These are phyloP conservation scores for Parelbella ahira DNA, from an alignment of 2,888 invertebrate species.

Conservation along the genomic window DNA sequence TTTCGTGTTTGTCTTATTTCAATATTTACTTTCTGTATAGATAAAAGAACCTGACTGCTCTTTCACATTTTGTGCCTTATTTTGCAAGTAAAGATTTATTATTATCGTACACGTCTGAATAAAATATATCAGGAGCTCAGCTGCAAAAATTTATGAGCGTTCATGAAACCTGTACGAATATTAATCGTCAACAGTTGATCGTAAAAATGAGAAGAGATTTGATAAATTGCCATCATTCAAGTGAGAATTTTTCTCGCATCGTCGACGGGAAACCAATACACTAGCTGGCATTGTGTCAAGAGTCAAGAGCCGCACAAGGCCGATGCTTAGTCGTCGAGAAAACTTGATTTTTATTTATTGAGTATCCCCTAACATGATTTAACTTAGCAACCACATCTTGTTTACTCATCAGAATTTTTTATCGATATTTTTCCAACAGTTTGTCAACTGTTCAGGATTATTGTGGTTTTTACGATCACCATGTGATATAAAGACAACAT, in stretches of 20 bases:
- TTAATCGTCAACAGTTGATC: neutral
- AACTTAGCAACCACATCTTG: constrained; percentile 22
- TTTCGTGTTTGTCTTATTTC: too few species aligned
- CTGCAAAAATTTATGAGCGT: too few species aligned
- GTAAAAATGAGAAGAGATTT: constrained; percentile 9
- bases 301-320: constrained; percentile 25
- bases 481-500: neutral
- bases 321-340: constrained; percentile 24
- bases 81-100: too few species aligned
- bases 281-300: constrained; percentile 29
- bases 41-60: too few species aligned
- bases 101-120: too few species aligned
- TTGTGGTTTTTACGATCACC: neutral
- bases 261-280: constrained; percentile 30
- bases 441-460: too few species aligned
- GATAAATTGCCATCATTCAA: constrained; percentile 12
- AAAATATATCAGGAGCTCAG: too few species aligned
- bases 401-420: constrained; percentile 8
- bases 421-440: constrained; percentile 10
- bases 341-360: constrained; percentile 27
- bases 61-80: too few species aligned
- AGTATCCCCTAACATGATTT: constrained; percentile 14
- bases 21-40: too few species aligned
- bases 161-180: too few species aligned
- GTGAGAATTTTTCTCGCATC: constrained; percentile 9